Evolutionary conservation across 37 sponge, comb jelly and placozoan species (phyloP), one percentile per base, ranked within the genome.

Genomic region (Hormiphora californensis): DNA sequence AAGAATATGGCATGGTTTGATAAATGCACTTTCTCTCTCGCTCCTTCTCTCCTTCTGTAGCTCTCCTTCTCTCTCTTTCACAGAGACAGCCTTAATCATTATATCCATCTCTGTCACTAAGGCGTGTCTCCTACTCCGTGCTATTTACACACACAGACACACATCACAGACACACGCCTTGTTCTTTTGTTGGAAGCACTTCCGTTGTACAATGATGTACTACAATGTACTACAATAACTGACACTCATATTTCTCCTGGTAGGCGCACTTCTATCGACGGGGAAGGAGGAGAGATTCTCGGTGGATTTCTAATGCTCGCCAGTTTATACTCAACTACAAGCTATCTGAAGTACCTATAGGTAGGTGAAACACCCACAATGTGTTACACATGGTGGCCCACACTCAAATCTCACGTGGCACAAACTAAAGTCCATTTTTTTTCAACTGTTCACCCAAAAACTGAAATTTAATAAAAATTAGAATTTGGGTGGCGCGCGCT

Each of bases 231-330:
- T 57, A 12, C 27, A 28, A 19, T 57, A 4, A 12, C 27, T 57
- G n/a, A 5, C 23, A 57, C 30, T 30, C 27, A 19, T 57, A 15
- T 12, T 5, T 57, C 11, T 59, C 68, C 21, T 65, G 5, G 31
- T 25, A 73, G 81, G 81, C 81, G n/a, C 81, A 73, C 43, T 73
- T 73, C 81, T 73, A 73, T 40, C 43, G 81, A 73, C 40, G 81
- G 43, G 43, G 81, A n/a, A 73, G 43, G 21, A 39, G 81, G 22
- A 27, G 81, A 33, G 81, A 73, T 40, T 4, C 40, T 28, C 40
- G 81, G 25, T 73, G 81, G 81, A 40, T 73, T 33, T 41, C 43
- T 43, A 33, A 36, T 3, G 81, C 81, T 5, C 40, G 43, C 19
- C 46, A 73, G 3, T 73, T 73, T 46, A 73, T 73, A n/a, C 43